phyloP scores from a whole-genome alignment of 30 jellyfish, hydroid and myxozoan species.

The Hydractinia symbiolongicarpus region DNA sequence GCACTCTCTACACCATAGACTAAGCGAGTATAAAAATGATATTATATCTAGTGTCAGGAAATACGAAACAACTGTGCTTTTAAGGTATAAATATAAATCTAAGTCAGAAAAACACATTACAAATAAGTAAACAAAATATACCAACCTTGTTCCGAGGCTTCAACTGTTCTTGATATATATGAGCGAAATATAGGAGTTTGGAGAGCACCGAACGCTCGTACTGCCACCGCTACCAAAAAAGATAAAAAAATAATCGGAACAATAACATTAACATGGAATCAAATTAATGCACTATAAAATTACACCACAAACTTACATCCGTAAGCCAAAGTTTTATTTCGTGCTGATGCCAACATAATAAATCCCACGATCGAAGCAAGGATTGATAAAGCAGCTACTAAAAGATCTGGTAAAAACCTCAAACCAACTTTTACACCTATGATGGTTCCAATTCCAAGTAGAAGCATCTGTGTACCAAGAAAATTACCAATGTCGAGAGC shows the following conservation, averaged over 20 bases:
- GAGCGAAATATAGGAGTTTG: constrained; percentile 61
- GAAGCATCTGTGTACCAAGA: constrained; percentile 42
- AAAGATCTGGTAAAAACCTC: constrained; percentile 13
- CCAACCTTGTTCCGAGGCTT: constrained; percentile 72
- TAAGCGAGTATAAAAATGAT: too few species aligned
- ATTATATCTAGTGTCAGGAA: too few species aligned
- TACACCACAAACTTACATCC: not conserved
- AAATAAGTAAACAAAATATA: too few species aligned
- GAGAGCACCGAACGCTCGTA: not conserved
- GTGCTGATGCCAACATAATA: not conserved
- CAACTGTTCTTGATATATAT: constrained; percentile 56
- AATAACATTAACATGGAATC: too few species aligned
- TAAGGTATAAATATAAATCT: too few species aligned
- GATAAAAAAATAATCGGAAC: too few species aligned
- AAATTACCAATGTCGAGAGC: constrained; percentile 55
- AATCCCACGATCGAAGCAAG: constrained; percentile 37
- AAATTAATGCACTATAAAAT: not conserved
- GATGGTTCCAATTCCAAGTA: constrained; percentile 51
- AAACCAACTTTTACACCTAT: constrained; percentile 40
- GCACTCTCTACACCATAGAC: too few species aligned
- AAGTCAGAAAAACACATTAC: too few species aligned
- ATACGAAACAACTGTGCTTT: too few species aligned
- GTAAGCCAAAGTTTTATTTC: not conserved
- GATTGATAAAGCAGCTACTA: constrained; percentile 56
- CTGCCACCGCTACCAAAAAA: not conserved